Evolutionary conservation across 2,113 vertebrate genomes (phyloP).

Genomic region (Gobius niger): DNA sequence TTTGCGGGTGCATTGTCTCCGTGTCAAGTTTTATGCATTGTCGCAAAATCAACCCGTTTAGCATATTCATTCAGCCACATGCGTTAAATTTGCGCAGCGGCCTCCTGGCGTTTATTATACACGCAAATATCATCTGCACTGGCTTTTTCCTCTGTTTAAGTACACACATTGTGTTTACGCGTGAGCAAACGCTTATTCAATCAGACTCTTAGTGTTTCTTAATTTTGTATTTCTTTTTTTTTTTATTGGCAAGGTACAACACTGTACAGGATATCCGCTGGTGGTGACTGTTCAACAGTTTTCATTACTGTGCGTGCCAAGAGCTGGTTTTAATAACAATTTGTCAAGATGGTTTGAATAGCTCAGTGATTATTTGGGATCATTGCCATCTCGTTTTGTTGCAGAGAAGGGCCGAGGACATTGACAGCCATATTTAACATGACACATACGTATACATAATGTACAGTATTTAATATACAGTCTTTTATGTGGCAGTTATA

Average conservation of each 20-base stretch:
- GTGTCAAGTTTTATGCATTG: too few relatives aligned
- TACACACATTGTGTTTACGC: too few relatives aligned
- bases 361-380: slow-evolving; percentile 48
- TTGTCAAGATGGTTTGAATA: slow-evolving; percentile 54
- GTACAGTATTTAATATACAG: too few relatives aligned
- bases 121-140: too few relatives aligned
- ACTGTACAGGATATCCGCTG: slow-evolving; percentile 36
- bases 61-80: too few relatives aligned
- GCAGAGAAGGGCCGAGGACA: slow-evolving; percentile 45
- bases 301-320: slow-evolving; percentile 55
- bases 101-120: too few relatives aligned
- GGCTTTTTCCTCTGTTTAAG: too few relatives aligned
- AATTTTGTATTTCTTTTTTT: slow-evolving; percentile 35
- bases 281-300: slow-evolving; percentile 45
- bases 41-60: too few relatives aligned
- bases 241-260: slow-evolving; percentile 37
- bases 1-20: too few relatives aligned
- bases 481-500: slow-evolving; percentile 56
- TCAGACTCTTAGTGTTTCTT: slow-evolving; percentile 15
- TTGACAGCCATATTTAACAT: slow-evolving; percentile 38
- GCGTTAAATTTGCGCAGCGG: too few relatives aligned
- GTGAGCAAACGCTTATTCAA: too few relatives aligned
- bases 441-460: too few relatives aligned
- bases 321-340: slow-evolving; percentile 69
- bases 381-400: slow-evolving; percentile 47